Conservation (phyloP, 2,888 invertebrate species). For the Lobophora halterata region DNA sequence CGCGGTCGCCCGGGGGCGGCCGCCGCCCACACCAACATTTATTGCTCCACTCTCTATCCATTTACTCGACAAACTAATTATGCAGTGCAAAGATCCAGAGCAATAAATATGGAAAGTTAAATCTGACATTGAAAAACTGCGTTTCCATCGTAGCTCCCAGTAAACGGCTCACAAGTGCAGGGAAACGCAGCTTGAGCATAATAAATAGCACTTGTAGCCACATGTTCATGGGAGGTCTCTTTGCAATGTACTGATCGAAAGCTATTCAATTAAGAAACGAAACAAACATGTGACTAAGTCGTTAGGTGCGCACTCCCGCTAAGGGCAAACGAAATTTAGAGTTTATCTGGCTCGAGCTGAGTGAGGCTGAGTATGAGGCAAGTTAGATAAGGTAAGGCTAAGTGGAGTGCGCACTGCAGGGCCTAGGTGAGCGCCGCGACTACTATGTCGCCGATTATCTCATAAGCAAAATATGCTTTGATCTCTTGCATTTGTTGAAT, state of each 20-base stretch:
- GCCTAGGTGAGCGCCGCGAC: no score
- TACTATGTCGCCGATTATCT: no score
- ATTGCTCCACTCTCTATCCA: constrained; percentile 46
- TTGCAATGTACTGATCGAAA: constrained; percentile 39
- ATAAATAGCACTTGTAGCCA: constrained; percentile 70
- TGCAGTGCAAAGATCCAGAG: constrained; percentile 38
- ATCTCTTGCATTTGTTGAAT: no score
- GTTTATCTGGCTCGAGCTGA: constrained; percentile 1
- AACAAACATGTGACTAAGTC: constrained; percentile 78
- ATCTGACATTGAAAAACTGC: constrained; percentile 51
- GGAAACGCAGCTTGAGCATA: constrained; percentile 65
- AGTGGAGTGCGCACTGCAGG: constrained; percentile 70
- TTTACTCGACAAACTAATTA: constrained; percentile 16
- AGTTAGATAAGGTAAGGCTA: constrained; percentile 2
- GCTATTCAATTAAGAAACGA: constrained; percentile 39
- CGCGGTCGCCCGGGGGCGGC: constrained; percentile 7
- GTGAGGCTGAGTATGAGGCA: background rate
- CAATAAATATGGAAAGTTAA: constrained; percentile 45
- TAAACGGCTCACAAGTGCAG: constrained; percentile 58
- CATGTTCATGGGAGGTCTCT: constrained; percentile 69
- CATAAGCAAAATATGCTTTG: no score
- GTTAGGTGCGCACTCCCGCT: constrained; percentile 70
- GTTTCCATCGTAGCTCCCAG: constrained; percentile 55
- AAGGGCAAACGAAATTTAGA: constrained; percentile 12
- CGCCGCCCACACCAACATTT: constrained; percentile 28